A percentile compares a stretch with the other conserved stretches of the same genome.
These are phyloP conservation scores for Suricata suricatta DNA, from an alignment of 2,113 vertebrate species.

Conservation along the genomic window DNA sequence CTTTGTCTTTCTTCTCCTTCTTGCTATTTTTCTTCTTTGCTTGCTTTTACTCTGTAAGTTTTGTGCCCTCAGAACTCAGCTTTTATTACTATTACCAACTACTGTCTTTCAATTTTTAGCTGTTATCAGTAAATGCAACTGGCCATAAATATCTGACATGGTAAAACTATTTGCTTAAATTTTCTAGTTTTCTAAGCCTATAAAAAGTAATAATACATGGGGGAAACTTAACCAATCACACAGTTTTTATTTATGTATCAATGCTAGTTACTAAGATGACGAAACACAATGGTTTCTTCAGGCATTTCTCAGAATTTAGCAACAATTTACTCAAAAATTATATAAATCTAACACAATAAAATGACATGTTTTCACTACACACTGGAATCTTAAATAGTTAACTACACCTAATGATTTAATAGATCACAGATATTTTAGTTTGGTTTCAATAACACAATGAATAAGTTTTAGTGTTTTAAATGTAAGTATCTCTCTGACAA, in stretches of 20 bases:
- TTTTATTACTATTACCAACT: neutral
- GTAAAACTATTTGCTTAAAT: neutral
- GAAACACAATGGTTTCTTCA: slow-evolving; percentile 13
- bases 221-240: neutral
- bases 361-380: neutral
- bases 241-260: slow-evolving; percentile 13
- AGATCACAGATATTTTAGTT: neutral
- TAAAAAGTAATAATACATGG: neutral
- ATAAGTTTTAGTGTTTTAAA: neutral
- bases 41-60: neutral
- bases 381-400: neutral
- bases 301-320: neutral
- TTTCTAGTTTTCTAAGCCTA: neutral
- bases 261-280: slow-evolving; percentile 1
- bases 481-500: neutral
- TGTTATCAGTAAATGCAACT: neutral
- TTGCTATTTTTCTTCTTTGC: neutral
- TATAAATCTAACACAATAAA: slow-evolving; percentile 20
- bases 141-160: neutral
- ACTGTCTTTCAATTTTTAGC: neutral
- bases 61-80: neutral
- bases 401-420: neutral
- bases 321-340: neutral
- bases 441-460: neutral
- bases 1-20: neutral